Conservation (phyloP, 2,888 invertebrate species). For the Athripsodes cinereus region DNA sequence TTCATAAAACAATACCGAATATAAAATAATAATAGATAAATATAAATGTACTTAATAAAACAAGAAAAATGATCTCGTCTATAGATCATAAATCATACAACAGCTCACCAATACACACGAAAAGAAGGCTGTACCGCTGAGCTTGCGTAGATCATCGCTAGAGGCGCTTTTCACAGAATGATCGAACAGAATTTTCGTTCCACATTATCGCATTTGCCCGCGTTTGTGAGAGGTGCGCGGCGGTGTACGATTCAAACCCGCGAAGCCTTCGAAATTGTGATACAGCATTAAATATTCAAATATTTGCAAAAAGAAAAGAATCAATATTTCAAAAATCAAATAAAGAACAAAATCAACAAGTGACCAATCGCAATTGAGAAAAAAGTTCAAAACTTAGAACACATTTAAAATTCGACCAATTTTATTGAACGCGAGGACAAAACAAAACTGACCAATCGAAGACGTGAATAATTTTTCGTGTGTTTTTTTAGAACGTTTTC, state of each 20-base stretch:
- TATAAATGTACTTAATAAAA: no score
- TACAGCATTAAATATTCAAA: not conserved
- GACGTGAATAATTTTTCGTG: no score
- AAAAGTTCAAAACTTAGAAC: no score
- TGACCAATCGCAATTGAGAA: no score
- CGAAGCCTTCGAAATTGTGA: not conserved
- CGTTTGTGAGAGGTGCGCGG: constrained; percentile 33
- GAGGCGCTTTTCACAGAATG: constrained; percentile 35
- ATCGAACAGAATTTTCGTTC: constrained; percentile 44
- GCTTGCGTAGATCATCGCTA: constrained; percentile 27
- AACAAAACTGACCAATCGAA: no score
- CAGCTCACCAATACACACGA: not conserved
- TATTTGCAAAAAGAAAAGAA: not conserved
- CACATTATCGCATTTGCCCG: constrained; percentile 49
- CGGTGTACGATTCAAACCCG: not conserved
- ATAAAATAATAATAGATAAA: no score
- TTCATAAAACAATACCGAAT: no score
- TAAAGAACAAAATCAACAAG: no score
- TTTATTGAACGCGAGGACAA: no score
- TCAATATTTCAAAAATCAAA: not conserved
- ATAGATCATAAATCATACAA: not conserved
- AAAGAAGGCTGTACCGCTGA: constrained; percentile 6
- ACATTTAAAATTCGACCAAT: no score
- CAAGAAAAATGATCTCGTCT: no score
- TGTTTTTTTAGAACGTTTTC: no score